These are phyloP conservation scores for Sparus aurata DNA, from an alignment of 2,797 vertebrate genomes.

Conservation along the genomic window DNA sequence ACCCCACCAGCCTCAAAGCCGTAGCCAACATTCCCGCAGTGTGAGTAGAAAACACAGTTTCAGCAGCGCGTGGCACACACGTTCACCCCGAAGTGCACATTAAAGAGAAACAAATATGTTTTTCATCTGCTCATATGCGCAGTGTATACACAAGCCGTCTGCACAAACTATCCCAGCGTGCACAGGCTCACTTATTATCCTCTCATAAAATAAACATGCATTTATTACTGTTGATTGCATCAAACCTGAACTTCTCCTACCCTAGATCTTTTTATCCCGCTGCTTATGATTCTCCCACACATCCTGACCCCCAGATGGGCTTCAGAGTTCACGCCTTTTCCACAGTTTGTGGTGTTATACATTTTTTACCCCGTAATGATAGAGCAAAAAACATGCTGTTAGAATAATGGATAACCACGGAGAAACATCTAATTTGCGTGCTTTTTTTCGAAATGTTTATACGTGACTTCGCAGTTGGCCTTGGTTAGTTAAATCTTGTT, in stretches of 20 bases:
- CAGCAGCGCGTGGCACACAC: background rate
- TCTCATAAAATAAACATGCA: slow-evolving; percentile 67
- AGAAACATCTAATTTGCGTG: slow-evolving; percentile 18
- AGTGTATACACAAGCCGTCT: slow-evolving; percentile 34
- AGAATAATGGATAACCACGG: slow-evolving; percentile 1
- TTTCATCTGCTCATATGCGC: slow-evolving; percentile 40
- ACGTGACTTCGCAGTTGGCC: background rate
- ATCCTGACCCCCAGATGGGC: background rate
- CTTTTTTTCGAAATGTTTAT: slow-evolving; percentile 18
- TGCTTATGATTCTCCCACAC: slow-evolving; percentile 4
- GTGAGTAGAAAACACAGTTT: slow-evolving; percentile 84
- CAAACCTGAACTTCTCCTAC: slow-evolving; percentile 59
- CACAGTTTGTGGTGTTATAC: slow-evolving; percentile 1
- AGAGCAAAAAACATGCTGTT: slow-evolving; percentile 26
- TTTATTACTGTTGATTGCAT: slow-evolving; percentile 68
- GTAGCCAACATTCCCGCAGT: slow-evolving; percentile 97
- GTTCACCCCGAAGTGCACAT: slow-evolving; percentile 23
- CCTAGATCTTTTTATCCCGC: background rate
- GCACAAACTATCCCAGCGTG: slow-evolving; percentile 6
- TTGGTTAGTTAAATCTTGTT: background rate
- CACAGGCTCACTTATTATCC: slow-evolving; percentile 36
- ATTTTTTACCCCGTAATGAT: slow-evolving; percentile 18
- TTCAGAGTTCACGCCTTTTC: slow-evolving; percentile 31
- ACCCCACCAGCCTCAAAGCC: slow-evolving; percentile 97
- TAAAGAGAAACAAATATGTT: slow-evolving; percentile 1